These are phyloP conservation scores for Hermaeophaga mercurialis DNA, from an alignment of 2,888 invertebrate species.

Conservation along the genomic window DNA sequence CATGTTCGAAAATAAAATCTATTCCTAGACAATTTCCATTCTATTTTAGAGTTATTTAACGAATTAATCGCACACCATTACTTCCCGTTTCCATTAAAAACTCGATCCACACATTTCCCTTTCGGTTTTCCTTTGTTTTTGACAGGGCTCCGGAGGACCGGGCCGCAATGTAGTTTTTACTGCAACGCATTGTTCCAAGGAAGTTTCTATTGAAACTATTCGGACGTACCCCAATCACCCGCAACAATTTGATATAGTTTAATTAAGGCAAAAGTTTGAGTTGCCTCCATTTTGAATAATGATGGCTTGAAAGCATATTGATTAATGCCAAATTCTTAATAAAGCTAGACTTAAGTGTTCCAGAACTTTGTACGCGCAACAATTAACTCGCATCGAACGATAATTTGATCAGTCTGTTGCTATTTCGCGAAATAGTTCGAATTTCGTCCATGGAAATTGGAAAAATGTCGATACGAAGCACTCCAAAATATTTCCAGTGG, in stretches of 20 bases:
- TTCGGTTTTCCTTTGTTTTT: constrained; percentile 23
- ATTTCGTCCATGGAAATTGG: too few relatives aligned
- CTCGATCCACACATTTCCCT: neutral
- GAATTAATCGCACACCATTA: too few relatives aligned
- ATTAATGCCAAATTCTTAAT: constrained; percentile 38
- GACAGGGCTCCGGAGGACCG: constrained; percentile 20
- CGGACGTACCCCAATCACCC: constrained; percentile 31
- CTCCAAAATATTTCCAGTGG: too few relatives aligned
- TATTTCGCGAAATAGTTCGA: too few relatives aligned
- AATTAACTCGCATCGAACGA: constrained; percentile 26
- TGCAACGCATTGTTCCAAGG: constrained; percentile 22
- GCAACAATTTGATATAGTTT: constrained; percentile 35
- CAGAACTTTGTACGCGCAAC: constrained; percentile 33
- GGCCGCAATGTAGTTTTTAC: constrained; percentile 14
- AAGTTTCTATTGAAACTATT: constrained; percentile 31
- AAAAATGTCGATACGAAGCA: too few relatives aligned
- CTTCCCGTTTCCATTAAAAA: constrained; percentile 4
- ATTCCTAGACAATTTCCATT: too few relatives aligned
- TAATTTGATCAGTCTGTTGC: constrained; percentile 15
- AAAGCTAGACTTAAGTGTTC: constrained; percentile 34
- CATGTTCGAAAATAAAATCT: too few relatives aligned
- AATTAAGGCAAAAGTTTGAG: constrained; percentile 33
- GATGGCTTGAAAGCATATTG: constrained; percentile 37
- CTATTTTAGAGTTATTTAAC: too few relatives aligned
- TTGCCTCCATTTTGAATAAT: constrained; percentile 31